Base-by-base conservation (phyloP, 2,888 invertebrate species). In the Alcis repandata region DNA sequence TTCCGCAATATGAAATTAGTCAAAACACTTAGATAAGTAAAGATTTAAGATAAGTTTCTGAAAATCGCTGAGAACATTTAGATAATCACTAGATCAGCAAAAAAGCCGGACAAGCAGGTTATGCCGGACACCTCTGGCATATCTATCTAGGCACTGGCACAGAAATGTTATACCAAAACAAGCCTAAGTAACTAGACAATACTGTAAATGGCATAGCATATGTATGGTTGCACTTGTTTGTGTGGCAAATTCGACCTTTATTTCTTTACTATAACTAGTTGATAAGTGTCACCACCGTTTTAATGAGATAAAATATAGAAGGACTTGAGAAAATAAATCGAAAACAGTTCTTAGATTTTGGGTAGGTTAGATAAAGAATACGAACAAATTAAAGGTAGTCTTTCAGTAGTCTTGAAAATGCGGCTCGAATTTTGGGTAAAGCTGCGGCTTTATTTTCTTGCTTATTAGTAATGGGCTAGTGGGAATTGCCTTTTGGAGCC, bases 161-260 rank as follows among this genome's bases (percentile, higher is more conserved):
- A 51, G 32, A 43, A 52, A 59, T 4, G 43, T 43, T 43, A 43
- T 43, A 52, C 33, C 51, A 41, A 20, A 33, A 43, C 43, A 43
- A 22, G 46, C 19, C 15, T n/a, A 46, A 22, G 46, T 13, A 46
- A 46, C 27, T 40, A 41, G 32, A 32, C 41, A 62, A 48, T 57
- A 38, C 58, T 63, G 51, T 59, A 60, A 59, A 59, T 38, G 58
- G 53, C 48, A 54, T 45, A 57, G 46, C 54, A 59, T 45, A 70
- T 63, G 66, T 45, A 70, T 63, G 66, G 70, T 41, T 40, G 57
- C 54, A 68, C 68, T 11, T 63, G 63, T 70, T 70, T 68, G 68
- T 70, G 33, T 58, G 13, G 27, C 41, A 49, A 58, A 63, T 45
- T 40, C 17, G 64, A 67, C 65, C 63, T 65, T 65, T 46, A 22